Conservation (phyloP, 2,888 invertebrate genomes). For the Mylabris sibirica region DNA sequence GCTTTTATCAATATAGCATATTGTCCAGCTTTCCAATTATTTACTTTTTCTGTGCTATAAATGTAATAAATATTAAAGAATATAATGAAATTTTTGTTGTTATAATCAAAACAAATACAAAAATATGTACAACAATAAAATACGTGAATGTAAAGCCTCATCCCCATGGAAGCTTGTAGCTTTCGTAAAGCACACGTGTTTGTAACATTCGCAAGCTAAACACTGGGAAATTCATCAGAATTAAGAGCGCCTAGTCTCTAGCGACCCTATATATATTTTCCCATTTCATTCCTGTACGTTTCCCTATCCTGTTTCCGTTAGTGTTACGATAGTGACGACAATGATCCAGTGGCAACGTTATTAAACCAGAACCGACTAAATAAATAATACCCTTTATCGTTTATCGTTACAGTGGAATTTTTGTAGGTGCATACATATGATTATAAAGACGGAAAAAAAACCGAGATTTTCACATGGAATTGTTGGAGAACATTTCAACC, state of each 20-base stretch:
- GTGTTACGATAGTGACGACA: slow-evolving; percentile 5
- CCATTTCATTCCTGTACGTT: background rate
- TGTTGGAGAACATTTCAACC: background rate
- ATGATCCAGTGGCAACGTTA: background rate
- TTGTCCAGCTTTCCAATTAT: too few species aligned
- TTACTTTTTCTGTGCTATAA: background rate
- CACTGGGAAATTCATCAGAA: slow-evolving; percentile 29
- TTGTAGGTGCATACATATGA: background rate
- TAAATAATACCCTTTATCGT: slow-evolving; percentile 6
- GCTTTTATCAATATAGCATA: too few species aligned
- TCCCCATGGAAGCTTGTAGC: slow-evolving; percentile 15
- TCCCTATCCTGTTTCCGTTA: slow-evolving; percentile 13
- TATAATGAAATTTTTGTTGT: background rate
- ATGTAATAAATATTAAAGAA: background rate
- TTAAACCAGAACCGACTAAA: background rate
- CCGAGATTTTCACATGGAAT: background rate
- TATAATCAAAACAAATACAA: background rate
- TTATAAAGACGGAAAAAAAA: background rate
- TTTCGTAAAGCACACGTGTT: slow-evolving; percentile 20
- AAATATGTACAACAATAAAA: slow-evolving; percentile 20
- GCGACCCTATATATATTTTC: background rate
- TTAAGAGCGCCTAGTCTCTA: slow-evolving; percentile 24
- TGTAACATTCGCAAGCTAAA: slow-evolving; percentile 20
- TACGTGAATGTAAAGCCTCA: background rate
- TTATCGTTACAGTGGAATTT: background rate